Evolutionary conservation across 2,113 vertebrate species (phyloP).

Genomic region (Parus major): DNA sequence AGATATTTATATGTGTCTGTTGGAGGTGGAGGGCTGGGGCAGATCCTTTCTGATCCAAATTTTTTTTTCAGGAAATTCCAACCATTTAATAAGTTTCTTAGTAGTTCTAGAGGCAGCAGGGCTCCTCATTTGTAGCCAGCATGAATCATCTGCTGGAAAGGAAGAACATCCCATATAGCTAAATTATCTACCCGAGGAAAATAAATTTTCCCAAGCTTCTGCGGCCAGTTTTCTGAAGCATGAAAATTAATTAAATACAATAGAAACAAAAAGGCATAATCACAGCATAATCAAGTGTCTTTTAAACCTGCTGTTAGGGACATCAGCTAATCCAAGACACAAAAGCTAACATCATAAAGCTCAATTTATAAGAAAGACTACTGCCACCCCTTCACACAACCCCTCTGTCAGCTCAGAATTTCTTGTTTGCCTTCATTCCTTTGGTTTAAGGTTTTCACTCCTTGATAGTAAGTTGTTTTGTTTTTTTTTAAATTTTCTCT

Average conservation of each 20-base stretch:
- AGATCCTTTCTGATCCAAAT: neutral
- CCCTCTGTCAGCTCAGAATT: neutral
- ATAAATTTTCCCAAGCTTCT: neutral
- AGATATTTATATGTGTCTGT: neutral
- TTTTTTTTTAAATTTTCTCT: neutral
- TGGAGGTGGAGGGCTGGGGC: neutral
- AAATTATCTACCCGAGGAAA: neutral
- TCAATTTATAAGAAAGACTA: neutral
- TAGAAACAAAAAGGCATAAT: neutral
- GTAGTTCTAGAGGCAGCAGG: neutral
- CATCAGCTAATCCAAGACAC: neutral
- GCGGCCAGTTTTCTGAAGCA: conserved; percentile 12
- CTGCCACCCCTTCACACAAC: neutral
- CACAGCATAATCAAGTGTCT: conserved; percentile 3
- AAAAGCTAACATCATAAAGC: neutral
- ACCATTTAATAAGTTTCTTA: neutral
- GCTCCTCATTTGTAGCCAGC: neutral
- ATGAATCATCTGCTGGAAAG: neutral
- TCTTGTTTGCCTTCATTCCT: neutral
- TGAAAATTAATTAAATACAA: conserved; percentile 16
- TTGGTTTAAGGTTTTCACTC: neutral
- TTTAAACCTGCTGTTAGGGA: neutral
- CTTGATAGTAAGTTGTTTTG: neutral
- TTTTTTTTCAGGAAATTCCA: neutral
- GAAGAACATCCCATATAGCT: neutral